Base-by-base conservation (phyloP, 2,888 invertebrate species). In the Maniola hyperantus region DNA sequence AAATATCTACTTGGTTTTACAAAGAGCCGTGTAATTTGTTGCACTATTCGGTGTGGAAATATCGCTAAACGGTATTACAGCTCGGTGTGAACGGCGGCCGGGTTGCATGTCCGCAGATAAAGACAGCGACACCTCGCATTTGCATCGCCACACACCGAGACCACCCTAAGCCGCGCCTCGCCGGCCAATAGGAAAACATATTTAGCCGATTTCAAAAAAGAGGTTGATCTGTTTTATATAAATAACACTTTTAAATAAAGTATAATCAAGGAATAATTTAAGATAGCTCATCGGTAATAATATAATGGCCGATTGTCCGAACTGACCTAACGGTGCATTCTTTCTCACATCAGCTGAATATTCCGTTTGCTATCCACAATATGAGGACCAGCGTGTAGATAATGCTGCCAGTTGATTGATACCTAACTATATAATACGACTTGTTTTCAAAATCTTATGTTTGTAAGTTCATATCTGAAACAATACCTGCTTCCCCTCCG, bases 61-160 rank as follows among this genome's bases (percentile, higher is more conserved):
- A 53, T 53, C 53, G n/a, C 7, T 36, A 15, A 48, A 34, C 18
- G 11, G 18, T 60, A 72, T 76, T 75, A 76, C 83, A 76, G 53
- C 60, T 34, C 81, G 79, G 84, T 87, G 86, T 84, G 76, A 85
- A 73, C 71, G 69, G 62, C 69, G 65, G 72, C 73, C 68, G 70
- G 66, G 64, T 69, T 69, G 74, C 75, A 71, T 77, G 80, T 75
- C 77, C 46, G 64, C 71, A 83, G 88, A 89, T 89, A 85, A 81
- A 89, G 88, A 88, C 87, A 88, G 84, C 78, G 77, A 84, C 85
- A 83, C 75, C 73, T 69, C 77, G 80, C 79, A 88, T 89, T 90
- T 89, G 89, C 90, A 90, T 90, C 81, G 83, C 89, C 89, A 89
- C 90, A 89, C 89, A 89, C 72, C 74, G 83, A 77, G 88, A 87